phyloP scores from a whole-genome alignment of 2,888 invertebrate species.

The Apomyelois bistriatella region DNA sequence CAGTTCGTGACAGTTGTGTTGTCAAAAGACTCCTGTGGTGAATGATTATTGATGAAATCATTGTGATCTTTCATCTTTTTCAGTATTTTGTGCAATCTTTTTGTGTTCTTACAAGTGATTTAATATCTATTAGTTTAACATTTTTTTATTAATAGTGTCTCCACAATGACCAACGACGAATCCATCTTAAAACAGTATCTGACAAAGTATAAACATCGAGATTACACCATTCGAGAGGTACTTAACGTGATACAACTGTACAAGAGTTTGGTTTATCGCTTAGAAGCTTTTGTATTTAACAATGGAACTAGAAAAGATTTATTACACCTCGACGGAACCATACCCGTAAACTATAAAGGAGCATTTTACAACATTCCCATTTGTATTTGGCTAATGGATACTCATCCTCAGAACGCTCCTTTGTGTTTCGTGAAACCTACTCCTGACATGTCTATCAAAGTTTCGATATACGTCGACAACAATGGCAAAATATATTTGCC shows the following conservation, averaged over 20 bases:
- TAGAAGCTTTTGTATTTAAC: slow-evolving; percentile 87
- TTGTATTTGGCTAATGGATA: slow-evolving; percentile 97
- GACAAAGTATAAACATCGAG: slow-evolving; percentile 68
- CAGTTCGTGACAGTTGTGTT: too few species aligned
- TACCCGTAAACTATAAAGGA: slow-evolving; percentile 95
- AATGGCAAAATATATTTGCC: slow-evolving; percentile 98
- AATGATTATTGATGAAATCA: too few species aligned
- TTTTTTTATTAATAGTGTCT: not conserved
- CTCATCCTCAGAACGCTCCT: slow-evolving; percentile 97
- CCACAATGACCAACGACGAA: slow-evolving; percentile 69
- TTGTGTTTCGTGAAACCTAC: slow-evolving; percentile 97
- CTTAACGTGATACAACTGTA: slow-evolving; percentile 65
- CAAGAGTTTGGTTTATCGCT: slow-evolving; percentile 65
- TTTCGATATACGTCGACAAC: slow-evolving; percentile 95
- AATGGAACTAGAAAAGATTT: slow-evolving; percentile 91
- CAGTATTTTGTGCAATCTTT: too few species aligned
- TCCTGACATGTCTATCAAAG: slow-evolving; percentile 95
- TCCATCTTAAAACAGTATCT: slow-evolving; percentile 60
- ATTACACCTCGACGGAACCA: slow-evolving; percentile 92
- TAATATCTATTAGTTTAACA: too few species aligned
- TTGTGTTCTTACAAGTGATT: too few species aligned
- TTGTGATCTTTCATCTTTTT: too few species aligned
- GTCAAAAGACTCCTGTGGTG: too few species aligned
- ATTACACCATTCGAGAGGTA: slow-evolving; percentile 67
- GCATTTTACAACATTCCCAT: slow-evolving; percentile 97